Evolutionary conservation across 92 coral and sea anemone species (phyloP).

Genomic region (Heliopora coerulea): DNA sequence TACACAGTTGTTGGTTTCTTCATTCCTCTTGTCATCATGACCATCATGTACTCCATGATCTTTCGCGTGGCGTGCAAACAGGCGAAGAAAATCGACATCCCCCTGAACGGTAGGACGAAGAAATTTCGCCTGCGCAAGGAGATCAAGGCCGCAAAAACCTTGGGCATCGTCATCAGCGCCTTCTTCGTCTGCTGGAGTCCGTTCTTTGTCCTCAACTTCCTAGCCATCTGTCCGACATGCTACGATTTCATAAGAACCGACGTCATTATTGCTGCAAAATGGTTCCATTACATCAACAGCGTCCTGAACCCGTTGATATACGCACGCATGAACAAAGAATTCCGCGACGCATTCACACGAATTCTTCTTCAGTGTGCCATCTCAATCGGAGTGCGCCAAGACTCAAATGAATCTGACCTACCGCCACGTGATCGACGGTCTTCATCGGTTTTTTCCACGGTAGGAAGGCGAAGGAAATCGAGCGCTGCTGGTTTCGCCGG

Average conservation of each 20-base stretch:
- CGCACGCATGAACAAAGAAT: constrained; percentile 96
- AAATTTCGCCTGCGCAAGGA: constrained; percentile 80
- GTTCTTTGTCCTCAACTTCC: constrained; percentile 82
- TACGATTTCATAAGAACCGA: constrained; percentile 69
- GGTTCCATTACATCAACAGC: constrained; percentile 98
- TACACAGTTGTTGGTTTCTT: constrained; percentile 74
- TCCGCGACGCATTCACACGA: constrained; percentile 80
- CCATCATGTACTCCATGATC: constrained; percentile 69
- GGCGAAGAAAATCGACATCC: constrained; percentile 61
- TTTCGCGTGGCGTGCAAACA: constrained; percentile 92
- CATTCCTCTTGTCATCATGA: constrained; percentile 75
- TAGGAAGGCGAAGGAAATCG: constrained; percentile 24
- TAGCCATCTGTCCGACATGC: constrained; percentile 60
- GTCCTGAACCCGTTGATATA: constrained; percentile 90
- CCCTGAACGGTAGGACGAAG: constrained; percentile 83
- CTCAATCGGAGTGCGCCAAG: constrained; percentile 64
- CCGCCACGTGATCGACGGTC: constrained; percentile 27
- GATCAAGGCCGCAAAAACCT: constrained; percentile 92
- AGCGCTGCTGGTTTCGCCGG: too few species aligned
- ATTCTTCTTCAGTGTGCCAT: constrained; percentile 65
- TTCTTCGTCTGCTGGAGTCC: constrained; percentile 94
- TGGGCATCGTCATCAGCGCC: constrained; percentile 90
- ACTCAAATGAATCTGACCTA: constrained; percentile 49
- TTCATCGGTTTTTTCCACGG: background rate
- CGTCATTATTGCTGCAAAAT: constrained; percentile 78